Percentiles rank a stretch among this genome's conserved stretches.
These are phyloP conservation scores for Bolborhynchus lineola DNA, from an alignment of 2,113 vertebrate species.

Conservation along the genomic window DNA sequence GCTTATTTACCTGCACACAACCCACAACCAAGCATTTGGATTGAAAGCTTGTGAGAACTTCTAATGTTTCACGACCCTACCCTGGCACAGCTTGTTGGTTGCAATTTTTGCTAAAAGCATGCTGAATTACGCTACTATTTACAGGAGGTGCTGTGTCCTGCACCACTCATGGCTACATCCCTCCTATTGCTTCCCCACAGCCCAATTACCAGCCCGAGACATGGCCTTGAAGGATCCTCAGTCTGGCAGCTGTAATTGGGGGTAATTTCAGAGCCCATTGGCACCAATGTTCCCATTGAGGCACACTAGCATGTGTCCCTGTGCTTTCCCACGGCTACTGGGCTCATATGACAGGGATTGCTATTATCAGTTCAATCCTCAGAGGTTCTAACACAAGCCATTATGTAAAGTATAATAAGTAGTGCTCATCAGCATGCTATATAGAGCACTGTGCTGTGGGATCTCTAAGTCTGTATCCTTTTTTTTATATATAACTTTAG, in stretches of 20 bases:
- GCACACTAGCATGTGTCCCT: fast-evolving
- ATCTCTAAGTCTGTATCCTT: not conserved
- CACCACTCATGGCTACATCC: not conserved
- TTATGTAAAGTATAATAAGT: not conserved
- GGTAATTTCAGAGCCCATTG: not conserved
- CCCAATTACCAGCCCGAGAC: not conserved
- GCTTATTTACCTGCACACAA: not conserved
- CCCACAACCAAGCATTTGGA: not conserved
- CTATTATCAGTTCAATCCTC: not conserved
- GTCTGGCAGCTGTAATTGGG: not conserved
- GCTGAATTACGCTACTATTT: not conserved
- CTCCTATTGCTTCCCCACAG: not conserved
- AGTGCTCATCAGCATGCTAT: not conserved
- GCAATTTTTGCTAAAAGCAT: not conserved
- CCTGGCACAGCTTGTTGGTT: not conserved
- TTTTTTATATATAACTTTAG: not conserved
- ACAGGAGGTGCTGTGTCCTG: fast-evolving
- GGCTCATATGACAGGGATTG: not conserved
- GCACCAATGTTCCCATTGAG: not conserved
- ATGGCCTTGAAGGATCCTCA: not conserved
- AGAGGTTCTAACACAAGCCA: not conserved
- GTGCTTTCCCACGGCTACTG: not conserved
- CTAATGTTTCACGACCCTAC: not conserved
- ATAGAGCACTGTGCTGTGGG: not conserved
- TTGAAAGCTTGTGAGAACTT: not conserved